Conservation (phyloP, 2,888 invertebrate species). For the Lepas anatifera region DNA sequence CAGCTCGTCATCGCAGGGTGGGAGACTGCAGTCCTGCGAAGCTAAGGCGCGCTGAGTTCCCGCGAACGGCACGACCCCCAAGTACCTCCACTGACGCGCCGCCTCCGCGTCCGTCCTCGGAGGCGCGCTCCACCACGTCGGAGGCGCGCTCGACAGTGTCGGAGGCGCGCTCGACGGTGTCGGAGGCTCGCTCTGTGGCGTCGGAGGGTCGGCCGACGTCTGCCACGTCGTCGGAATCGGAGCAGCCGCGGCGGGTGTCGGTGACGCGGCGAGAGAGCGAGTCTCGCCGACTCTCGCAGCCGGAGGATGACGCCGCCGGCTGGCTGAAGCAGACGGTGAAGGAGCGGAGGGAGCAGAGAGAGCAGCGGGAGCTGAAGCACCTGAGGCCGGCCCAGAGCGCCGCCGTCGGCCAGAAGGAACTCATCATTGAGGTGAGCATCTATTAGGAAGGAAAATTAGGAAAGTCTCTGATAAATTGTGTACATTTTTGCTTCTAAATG, state of each 20-base stretch:
- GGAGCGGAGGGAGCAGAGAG: background rate
- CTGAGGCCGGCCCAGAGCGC: no score
- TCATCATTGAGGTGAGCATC: background rate
- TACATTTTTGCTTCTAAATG: no score
- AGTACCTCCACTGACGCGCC: no score
- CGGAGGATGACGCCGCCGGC: background rate
- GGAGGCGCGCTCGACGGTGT: background rate
- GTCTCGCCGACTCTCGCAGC: background rate
- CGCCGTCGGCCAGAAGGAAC: background rate
- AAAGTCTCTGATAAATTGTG: no score
- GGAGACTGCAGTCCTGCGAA: background rate
- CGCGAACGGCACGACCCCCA: background rate
- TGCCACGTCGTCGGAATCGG: conserved; percentile 24
- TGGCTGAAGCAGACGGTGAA: background rate
- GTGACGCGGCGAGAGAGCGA: background rate
- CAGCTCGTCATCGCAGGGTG: background rate
- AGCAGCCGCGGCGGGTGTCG: background rate
- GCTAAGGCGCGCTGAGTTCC: background rate
- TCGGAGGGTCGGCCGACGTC: background rate
- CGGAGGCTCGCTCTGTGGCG: background rate
- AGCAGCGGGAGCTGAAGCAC: background rate
- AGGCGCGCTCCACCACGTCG: background rate
- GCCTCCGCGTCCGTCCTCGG: background rate
- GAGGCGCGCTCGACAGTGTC: background rate
- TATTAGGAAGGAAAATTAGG: no score